phyloP scores from a whole-genome alignment of 2,797 vertebrate genomes.

The Momotus momota region DNA sequence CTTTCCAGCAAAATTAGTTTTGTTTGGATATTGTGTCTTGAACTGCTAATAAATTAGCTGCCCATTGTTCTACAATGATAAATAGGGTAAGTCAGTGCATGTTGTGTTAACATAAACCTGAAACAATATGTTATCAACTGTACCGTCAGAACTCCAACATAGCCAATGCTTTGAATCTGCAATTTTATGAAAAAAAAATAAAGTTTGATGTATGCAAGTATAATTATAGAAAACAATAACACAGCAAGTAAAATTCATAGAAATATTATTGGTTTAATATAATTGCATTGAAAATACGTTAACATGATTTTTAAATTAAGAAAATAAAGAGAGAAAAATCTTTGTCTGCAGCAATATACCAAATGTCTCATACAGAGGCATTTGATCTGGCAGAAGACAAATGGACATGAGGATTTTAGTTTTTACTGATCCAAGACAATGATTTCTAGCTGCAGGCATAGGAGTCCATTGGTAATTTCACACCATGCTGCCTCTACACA shows the following conservation, averaged over 20 bases:
- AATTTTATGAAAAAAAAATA: background rate
- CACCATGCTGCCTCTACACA: conserved; percentile 2
- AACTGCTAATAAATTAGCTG: background rate
- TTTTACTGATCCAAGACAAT: conserved; percentile 30
- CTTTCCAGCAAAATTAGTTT: background rate
- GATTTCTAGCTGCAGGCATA: conserved; percentile 21
- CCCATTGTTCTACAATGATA: background rate
- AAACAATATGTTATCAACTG: background rate
- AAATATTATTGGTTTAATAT: background rate
- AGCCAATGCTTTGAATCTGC: background rate
- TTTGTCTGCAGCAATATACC: background rate
- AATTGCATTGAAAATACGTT: background rate
- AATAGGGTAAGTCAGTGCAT: background rate
- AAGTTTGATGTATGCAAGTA: background rate
- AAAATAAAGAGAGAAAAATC: background rate
- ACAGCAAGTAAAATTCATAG: background rate
- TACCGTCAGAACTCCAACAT: background rate
- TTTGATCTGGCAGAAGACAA: conserved; percentile 19
- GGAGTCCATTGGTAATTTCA: conserved; percentile 39
- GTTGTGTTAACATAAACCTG: background rate
- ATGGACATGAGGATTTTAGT: background rate
- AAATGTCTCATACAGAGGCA: background rate
- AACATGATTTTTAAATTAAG: background rate
- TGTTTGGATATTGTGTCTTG: background rate
- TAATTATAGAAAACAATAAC: background rate